These are phyloP conservation scores for Nematolebias whitei DNA, from an alignment of 2,113 vertebrate genomes.

Conservation along the genomic window DNA sequence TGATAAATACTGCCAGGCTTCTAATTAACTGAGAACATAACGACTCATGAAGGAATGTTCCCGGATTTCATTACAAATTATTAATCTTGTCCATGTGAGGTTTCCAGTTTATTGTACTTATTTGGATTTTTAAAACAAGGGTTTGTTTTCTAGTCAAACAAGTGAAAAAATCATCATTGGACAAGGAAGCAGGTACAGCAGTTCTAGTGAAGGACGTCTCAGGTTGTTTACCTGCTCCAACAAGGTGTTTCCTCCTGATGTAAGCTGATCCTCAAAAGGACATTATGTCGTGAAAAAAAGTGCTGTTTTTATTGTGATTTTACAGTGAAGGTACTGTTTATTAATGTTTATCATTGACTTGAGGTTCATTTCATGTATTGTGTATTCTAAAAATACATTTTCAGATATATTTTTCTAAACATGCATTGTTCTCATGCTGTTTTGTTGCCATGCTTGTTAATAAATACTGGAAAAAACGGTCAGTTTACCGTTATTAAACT, in stretches of 20 bases:
- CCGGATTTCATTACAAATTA: conserved; percentile 7
- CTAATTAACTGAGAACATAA: not conserved
- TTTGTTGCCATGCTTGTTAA: conserved; percentile 75
- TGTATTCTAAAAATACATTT: conserved; percentile 73
- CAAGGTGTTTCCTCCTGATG: conserved; percentile 20
- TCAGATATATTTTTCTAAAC: conserved; percentile 81
- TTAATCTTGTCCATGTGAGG: conserved; percentile 26
- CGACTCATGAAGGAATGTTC: conserved; percentile 19
- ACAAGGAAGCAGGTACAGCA: conserved; percentile 18
- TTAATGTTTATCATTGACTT: conserved; percentile 74
- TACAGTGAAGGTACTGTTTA: conserved; percentile 37
- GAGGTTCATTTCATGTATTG: conserved; percentile 71
- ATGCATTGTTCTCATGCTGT: conserved; percentile 72
- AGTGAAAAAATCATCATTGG: conserved; percentile 20
- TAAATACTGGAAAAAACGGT: conserved; percentile 72
- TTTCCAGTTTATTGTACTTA: conserved; percentile 37
- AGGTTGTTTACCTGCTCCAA: conserved; percentile 55
- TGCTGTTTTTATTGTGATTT: conserved; percentile 49
- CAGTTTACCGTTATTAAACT: conserved; percentile 53
- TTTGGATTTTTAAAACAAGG: conserved; percentile 13
- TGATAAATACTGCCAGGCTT: not conserved
- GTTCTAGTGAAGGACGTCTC: conserved; percentile 37
- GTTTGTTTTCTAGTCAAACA: conserved; percentile 36
- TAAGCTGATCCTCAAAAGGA: conserved; percentile 11
- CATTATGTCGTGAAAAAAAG: conserved; percentile 16